Conservation (phyloP, 1,140 invertebrate genomes). For the Sinonovacula constricta region DNA sequence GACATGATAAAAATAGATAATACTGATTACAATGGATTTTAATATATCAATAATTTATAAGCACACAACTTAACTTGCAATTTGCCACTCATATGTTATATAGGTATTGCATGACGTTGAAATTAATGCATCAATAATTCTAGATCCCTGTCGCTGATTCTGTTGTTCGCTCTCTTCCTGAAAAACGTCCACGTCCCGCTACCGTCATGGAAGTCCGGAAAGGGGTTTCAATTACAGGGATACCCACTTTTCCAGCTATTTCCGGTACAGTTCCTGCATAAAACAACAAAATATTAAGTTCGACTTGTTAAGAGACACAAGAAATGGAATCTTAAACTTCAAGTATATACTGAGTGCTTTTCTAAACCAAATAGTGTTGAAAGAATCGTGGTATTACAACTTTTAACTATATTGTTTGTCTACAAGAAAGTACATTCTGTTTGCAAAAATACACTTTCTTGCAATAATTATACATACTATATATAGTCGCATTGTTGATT, state of each 20-base stretch:
- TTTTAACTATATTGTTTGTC: too few species aligned
- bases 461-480: too few species aligned
- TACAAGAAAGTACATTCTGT: too few species aligned
- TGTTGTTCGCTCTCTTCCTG: constrained; percentile 56
- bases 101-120: not conserved
- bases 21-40: too few species aligned
- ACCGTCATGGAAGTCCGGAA: constrained; percentile 31
- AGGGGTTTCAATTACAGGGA: constrained; percentile 45
- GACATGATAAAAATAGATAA: not conserved
- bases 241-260: constrained; percentile 60
- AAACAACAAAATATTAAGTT: too few species aligned
- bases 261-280: constrained; percentile 59
- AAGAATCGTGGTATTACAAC: too few species aligned
- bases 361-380: too few species aligned
- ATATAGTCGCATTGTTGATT: too few species aligned
- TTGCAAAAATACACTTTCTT: too few species aligned
- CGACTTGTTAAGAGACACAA: too few species aligned
- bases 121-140: constrained; percentile 53
- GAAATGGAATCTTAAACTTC: too few species aligned
- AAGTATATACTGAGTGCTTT: too few species aligned
- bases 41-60: not conserved
- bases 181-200: constrained; percentile 48
- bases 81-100: not conserved
- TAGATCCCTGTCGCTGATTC: constrained; percentile 54
- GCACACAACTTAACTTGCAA: not conserved